phyloP scores from a whole-genome alignment of 37 sponge, comb jelly and placozoan genomes.

The Halisarca cf. caerulea region DNA sequence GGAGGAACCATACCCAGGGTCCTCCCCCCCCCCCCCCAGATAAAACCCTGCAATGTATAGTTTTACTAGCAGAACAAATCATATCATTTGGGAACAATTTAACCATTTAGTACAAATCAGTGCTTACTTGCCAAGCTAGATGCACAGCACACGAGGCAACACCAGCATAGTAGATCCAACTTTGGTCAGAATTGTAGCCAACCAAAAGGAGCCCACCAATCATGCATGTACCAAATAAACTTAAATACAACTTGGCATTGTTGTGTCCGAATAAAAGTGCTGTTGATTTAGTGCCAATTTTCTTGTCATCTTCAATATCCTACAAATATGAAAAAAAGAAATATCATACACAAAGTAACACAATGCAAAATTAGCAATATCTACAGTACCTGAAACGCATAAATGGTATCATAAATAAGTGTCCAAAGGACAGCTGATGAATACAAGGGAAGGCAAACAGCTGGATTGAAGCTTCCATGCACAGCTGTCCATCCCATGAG shows the following conservation, averaged over 20 bases:
- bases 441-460: conserved; percentile 57
- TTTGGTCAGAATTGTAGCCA: conserved; percentile 14
- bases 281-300: conserved; percentile 62
- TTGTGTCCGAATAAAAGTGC: conserved; percentile 48
- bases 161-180: conserved; percentile 49
- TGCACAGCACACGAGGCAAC: conserved; percentile 2
- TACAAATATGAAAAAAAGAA: background rate
- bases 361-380: background rate
- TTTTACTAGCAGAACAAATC: no score
- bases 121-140: conserved; percentile 43
- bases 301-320: conserved; percentile 66
- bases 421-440: conserved; percentile 61
- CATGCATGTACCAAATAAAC: conserved; percentile 33
- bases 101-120: background rate
- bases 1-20: no score
- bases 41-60: no score
- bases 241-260: conserved; percentile 28
- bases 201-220: conserved; percentile 4
- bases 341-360: background rate
- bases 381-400: conserved; percentile 56
- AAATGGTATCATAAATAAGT: conserved; percentile 71
- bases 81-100: no score
- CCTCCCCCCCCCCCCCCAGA: no score
- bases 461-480: conserved; percentile 28
- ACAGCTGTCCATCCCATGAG: conserved; percentile 66